A percentile compares a stretch with the other conserved stretches of the same genome.
Evolutionary conservation across 2,797 vertebrate genomes (phyloP).

Genomic region (Sciurus carolinensis): DNA sequence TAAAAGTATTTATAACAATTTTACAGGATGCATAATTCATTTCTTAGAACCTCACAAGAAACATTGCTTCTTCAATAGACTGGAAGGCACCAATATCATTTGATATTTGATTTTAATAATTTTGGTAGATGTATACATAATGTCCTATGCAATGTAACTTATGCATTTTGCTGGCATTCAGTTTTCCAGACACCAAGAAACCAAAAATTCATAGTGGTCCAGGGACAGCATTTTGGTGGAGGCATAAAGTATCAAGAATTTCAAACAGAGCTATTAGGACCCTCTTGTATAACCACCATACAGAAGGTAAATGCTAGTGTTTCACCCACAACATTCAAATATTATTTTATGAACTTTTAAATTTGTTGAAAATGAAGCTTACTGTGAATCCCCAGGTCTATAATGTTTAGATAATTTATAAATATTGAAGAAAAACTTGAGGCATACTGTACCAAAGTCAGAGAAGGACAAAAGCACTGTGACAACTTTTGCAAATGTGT

Average conservation of each 20-base stretch:
- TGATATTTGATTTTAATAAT: constrained; percentile 50
- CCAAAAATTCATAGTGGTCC: constrained; percentile 29
- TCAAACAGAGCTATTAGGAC: constrained; percentile 51
- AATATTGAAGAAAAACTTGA: constrained; percentile 38
- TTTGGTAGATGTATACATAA: constrained; percentile 27
- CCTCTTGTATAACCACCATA: constrained; percentile 59
- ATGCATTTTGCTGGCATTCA: constrained; percentile 16
- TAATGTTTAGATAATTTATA: not conserved
- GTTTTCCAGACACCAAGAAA: constrained; percentile 36
- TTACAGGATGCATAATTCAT: constrained; percentile 40
- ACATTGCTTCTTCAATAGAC: constrained; percentile 48
- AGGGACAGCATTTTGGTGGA: constrained; percentile 33
- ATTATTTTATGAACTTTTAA: constrained; percentile 28
- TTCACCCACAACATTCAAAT: constrained; percentile 25
- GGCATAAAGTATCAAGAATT: constrained; percentile 71
- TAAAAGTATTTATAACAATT: constrained; percentile 56
- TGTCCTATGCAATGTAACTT: not conserved
- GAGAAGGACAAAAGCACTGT: constrained; percentile 8
- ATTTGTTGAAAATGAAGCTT: constrained; percentile 3
- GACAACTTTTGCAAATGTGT: not conserved
- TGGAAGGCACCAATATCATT: not conserved
- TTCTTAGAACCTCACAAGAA: not conserved
- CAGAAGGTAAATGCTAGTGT: not conserved
- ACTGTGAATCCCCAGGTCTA: not conserved
- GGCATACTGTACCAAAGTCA: not conserved